Percentiles rank a stretch among this genome's conserved stretches.
Conservation (phyloP, 1,140 invertebrate species). For the Leptonema lineaticorne region DNA sequence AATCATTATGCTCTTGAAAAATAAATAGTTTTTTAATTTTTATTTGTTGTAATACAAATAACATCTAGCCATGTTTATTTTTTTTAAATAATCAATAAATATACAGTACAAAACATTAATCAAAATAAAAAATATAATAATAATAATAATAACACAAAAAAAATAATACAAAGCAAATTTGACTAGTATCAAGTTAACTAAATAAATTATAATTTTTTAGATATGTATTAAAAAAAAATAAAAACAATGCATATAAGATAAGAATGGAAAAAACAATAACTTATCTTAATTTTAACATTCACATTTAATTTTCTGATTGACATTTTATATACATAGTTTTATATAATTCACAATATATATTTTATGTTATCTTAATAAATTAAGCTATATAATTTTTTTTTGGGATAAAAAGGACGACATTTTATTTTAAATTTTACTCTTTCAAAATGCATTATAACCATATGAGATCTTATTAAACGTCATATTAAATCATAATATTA, state of each 20-base stretch:
- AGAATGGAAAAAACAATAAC: too few relatives aligned
- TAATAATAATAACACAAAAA: too few relatives aligned
- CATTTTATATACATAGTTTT: constrained; percentile 12
- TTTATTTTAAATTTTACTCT: too few relatives aligned
- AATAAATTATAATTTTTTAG: not conserved
- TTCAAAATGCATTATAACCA: too few relatives aligned
- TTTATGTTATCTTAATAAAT: not conserved
- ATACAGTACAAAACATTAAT: not conserved
- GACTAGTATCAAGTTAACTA: constrained; percentile 9
- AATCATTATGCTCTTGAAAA: constrained; percentile 13
- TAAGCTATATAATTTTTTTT: not conserved
- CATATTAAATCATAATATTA: too few relatives aligned
- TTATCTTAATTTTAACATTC: not conserved
- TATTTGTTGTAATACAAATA: constrained; percentile 33
- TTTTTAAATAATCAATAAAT: constrained; percentile 26
- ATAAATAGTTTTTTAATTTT: constrained; percentile 16
- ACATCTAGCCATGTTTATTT: constrained; percentile 26
- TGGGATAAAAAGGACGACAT: constrained; percentile 14
- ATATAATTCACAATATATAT: not conserved
- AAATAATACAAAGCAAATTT: constrained; percentile 5
- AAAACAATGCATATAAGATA: not conserved
- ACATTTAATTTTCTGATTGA: not conserved
- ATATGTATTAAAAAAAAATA: not conserved
- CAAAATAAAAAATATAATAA: not conserved
- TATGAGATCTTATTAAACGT: too few relatives aligned